Base-by-base conservation (phyloP, 2,113 vertebrate genomes). In the Takifugu bimaculatus region DNA sequence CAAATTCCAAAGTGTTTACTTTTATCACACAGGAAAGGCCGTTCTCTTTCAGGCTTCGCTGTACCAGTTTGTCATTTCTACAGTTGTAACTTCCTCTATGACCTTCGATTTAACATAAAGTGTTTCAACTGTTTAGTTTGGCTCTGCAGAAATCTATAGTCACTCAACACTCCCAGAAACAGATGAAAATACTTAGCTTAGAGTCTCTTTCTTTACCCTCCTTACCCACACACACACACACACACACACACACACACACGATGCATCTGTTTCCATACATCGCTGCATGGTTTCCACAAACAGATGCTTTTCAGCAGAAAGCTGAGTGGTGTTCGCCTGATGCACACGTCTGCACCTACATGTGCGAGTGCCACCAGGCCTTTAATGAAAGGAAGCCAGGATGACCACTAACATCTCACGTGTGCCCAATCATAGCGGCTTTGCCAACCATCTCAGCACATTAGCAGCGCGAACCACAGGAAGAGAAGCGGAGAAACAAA, bases 241-340 rank as follows among this genome's bases (percentile, higher is more conserved):
- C 54, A 54, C 57, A 12, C 39, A 53, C 47, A 48, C 3, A 12
- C 64, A 51, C 70, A 58, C 63, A 63, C 47, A 15, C n/a, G 14
- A 13, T 50, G 57, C 77, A 88, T 86, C 83, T 88, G 83, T 91
- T 90, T 89, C 87, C 87, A 90, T 89, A 88, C 78, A 78, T 87
- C 81, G 81, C 76, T 87, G 77, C 83, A 75, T 89, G 84, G 84
- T 89, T 85, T 68, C 75, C 83, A 79, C 77, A 82, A 87, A 81
- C 72, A 80, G 66, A 63, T 58, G 66, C 68, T 69, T 88, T 88
- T 84, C 81, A 85, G 87, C 76, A 88, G 72, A 85, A 71, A 79
- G 68, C 47, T 77, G 83, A 74, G 74, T 81, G 74, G 80, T 67
- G 60, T 51, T 65, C 54, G 52, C 76, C 48, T 80, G 64, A 58